Percentiles rank a stretch among this genome's conserved stretches.
Conservation (phyloP, 2,113 vertebrate species). For the Cathartes aura region DNA sequence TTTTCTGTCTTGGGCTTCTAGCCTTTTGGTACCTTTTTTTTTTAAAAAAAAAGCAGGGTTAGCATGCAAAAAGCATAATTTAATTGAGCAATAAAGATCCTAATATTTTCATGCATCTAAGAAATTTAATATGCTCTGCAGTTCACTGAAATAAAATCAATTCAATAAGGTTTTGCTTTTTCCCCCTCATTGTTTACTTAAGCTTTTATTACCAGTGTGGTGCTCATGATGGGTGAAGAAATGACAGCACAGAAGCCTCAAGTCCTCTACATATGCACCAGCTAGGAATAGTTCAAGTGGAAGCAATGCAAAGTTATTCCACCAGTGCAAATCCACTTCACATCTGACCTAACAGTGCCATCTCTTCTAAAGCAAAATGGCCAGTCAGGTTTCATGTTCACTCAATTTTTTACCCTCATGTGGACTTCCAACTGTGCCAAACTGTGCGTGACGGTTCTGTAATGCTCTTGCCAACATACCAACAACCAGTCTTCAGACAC, state of each 20-base stretch:
- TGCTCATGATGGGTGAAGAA: not conserved
- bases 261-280: not conserved
- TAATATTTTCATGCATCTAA: slow-evolving; percentile 48
- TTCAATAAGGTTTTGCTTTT: not conserved
- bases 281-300: not conserved
- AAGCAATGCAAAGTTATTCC: not conserved
- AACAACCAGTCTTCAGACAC: not conserved
- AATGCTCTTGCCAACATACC: not conserved
- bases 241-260: not conserved
- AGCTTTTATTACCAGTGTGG: not conserved
- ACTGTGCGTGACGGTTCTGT: not conserved
- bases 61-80: slow-evolving; percentile 45
- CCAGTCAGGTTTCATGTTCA: not conserved
- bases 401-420: not conserved
- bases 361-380: not conserved
- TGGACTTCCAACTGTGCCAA: not conserved
- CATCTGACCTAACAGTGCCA: not conserved
- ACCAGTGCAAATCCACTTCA: not conserved
- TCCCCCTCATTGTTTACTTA: slow-evolving; percentile 17
- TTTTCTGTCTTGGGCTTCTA: slow-evolving; percentile 39
- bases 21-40: not conserved
- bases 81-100: slow-evolving; percentile 43
- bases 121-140: slow-evolving; percentile 35
- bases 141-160: slow-evolving; percentile 30
- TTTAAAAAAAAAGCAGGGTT: not conserved